phyloP scores from a whole-genome alignment of 1,140 invertebrate species.

The Drosophila sulfurigaster region DNA sequence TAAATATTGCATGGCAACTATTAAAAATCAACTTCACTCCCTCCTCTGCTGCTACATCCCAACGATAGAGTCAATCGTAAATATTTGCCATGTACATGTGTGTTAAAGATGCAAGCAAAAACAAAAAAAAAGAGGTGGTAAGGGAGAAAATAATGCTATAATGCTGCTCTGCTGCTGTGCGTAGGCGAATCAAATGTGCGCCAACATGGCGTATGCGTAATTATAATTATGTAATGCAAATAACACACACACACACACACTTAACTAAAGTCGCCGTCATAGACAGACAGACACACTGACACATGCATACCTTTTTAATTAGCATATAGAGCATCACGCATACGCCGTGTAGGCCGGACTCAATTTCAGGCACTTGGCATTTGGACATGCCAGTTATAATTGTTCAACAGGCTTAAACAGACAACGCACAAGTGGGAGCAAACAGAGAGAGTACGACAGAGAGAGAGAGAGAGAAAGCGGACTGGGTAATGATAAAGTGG shows the following conservation, averaged over 20 bases:
- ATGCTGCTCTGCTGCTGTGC: constrained; percentile 19
- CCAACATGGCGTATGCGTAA: constrained; percentile 79
- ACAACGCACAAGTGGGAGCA: constrained; percentile 39
- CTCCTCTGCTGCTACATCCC: background rate
- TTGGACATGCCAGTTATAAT: constrained; percentile 79
- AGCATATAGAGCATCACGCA: constrained; percentile 80
- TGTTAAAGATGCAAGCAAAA: background rate
- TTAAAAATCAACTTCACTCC: constrained; percentile 25
- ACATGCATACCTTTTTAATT: constrained; percentile 71
- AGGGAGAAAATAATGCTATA: background rate
- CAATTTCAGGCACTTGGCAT: constrained; percentile 81
- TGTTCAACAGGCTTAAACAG: constrained; percentile 80
- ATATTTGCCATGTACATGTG: constrained; percentile 52
- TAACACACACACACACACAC: constrained; percentile 46
- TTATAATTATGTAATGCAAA: constrained; percentile 81
- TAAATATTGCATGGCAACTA: constrained; percentile 59
- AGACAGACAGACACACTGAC: constrained; percentile 30
- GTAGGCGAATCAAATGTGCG: constrained; percentile 61
- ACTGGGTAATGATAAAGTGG: constrained; percentile 33
- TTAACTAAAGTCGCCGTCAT: background rate
- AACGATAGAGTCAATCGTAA: constrained; percentile 40
- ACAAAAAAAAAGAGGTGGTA: background rate
- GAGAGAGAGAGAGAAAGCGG: constrained; percentile 2
- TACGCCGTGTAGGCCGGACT: constrained; percentile 76
- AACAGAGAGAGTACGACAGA: background rate